Evolutionary conservation across 2,888 invertebrate genomes (phyloP), one percentile per base, ranked within the genome.

Genomic region (Gastrophysa polygoni): DNA sequence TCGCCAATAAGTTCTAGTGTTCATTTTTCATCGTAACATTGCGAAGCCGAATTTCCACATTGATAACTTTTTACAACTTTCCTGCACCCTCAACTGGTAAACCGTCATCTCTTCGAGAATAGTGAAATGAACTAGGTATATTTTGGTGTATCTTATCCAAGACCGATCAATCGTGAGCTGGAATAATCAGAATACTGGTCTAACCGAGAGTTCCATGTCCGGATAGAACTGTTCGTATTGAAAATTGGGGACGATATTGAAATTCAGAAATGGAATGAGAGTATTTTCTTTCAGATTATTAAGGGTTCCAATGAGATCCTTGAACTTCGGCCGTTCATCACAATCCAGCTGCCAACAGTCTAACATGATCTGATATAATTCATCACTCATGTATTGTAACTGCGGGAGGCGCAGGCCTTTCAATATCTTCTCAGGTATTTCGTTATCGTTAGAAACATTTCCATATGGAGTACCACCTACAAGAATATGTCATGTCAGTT

Each of bases 321-420:
- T 83, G 74, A 92, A 92, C 8, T 85, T 83, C 0, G 92, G 93
- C 69, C 94, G 84, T 76, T 95, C 94, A 63, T 91, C 91, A 10
- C 89, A 87, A 79, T 93, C 92, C 14, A 89, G 81, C 77, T 92
- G 91, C 94, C 94, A 95, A 76, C 94, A 94, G 75, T 92, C 90
- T 47, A 91, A 82, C 82, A 93, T 88, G 59, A 93, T 81, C 79
- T 94, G 93, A 80, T 93, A 93, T 24, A 94, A 81, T 70, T 91
- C 91, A 76, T 91, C 91, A 18, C 87, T 89, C 21, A 91, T 87
- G 76, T 91, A 91, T 1, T 86, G 84, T 0, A 92, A 86, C 76
- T 93, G 93, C 0, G 88, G 86, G 0, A 93, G 88, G 47, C 92
- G 85, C 74, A 89, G 83, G 0, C 93, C 92, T 64, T 87, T 85